These are phyloP conservation scores for Rhipidura dahli DNA, from an alignment of 2,113 vertebrate species.

Conservation along the genomic window DNA sequence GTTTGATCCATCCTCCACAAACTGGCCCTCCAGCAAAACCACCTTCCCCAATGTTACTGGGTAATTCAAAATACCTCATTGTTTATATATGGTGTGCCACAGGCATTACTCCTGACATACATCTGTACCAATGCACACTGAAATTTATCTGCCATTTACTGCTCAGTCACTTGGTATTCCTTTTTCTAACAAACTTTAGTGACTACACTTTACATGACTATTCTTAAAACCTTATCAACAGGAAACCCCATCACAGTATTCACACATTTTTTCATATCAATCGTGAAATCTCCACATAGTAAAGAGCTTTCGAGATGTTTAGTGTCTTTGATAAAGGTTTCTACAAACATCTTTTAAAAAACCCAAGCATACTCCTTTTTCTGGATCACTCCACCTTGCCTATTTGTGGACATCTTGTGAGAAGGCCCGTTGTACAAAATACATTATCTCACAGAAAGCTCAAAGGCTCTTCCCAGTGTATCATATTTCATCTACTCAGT, in stretches of 20 bases:
- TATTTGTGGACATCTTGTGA: neutral
- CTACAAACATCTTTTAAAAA: neutral
- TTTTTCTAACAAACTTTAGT: neutral
- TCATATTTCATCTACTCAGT: neutral
- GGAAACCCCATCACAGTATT: neutral
- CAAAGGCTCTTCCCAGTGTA: neutral
- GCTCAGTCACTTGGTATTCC: neutral
- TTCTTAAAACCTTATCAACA: neutral
- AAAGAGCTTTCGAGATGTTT: neutral
- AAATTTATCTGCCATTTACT: neutral
- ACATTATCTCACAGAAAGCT: neutral
- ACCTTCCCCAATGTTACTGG: rapidly evolving
- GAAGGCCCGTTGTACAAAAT: neutral
- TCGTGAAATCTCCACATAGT: neutral
- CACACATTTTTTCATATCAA: neutral
- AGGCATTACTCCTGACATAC: neutral
- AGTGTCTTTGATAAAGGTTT: neutral
- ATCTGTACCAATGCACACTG: neutral
- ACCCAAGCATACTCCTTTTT: neutral
- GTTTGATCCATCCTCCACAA: too few relatives aligned
- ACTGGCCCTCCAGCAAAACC: neutral
- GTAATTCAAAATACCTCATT: neutral
- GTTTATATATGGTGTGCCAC: neutral
- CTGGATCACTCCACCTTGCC: neutral
- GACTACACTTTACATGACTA: neutral